Evolutionary conservation across 2,888 invertebrate species (phyloP).

Genomic region (Branchipolynoe longqiensis): DNA sequence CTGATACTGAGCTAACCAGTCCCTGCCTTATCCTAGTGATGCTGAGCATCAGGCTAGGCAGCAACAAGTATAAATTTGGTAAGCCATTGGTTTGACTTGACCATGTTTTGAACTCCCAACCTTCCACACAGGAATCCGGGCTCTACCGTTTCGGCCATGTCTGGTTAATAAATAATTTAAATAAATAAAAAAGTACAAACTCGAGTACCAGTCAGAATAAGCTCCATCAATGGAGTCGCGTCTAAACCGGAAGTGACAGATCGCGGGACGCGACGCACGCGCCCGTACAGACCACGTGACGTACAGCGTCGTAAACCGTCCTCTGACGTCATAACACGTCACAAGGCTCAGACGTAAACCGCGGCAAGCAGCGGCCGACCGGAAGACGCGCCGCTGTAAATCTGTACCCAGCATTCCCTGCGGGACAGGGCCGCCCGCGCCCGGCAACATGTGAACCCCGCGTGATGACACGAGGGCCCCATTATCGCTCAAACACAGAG

Average conservation of each 20-base stretch:
- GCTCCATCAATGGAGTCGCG: no score
- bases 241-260: slow-evolving; percentile 49
- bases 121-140: no score
- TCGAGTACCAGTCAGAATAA: no score
- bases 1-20: no score
- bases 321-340: slow-evolving; percentile 40
- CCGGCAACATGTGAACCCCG: slow-evolving; percentile 25
- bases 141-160: no score
- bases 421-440: background rate
- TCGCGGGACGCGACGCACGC: slow-evolving; percentile 5
- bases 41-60: no score
- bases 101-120: no score
- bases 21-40: no score
- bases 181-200: no score
- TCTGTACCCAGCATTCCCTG: slow-evolving; percentile 6
- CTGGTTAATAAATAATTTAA: no score
- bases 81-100: no score
- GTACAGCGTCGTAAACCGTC: slow-evolving; percentile 11
- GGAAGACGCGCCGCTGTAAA: slow-evolving; percentile 33
- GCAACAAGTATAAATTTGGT: no score
- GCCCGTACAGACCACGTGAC: slow-evolving; percentile 20
- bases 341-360: slow-evolving; percentile 3
- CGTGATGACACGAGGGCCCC: slow-evolving; percentile 4
- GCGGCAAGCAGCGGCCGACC: slow-evolving; percentile 8
- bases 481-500: slow-evolving; percentile 30